Evolutionary conservation across 53 echinoderm and acorn worm species (phyloP).

Genomic region (Zoroaster sp.): DNA sequence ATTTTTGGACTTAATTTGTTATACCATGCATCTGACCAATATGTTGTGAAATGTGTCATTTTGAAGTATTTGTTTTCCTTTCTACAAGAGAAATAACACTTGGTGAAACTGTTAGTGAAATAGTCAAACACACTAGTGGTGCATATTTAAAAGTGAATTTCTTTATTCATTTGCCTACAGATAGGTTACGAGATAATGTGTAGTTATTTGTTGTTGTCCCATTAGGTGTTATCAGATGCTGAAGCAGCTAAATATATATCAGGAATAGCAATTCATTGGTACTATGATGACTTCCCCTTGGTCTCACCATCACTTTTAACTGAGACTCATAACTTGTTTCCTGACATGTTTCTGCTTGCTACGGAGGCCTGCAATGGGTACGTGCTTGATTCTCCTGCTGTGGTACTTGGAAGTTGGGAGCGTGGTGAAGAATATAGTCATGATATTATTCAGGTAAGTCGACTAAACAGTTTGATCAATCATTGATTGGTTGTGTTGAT

Average conservation of each 20-base stretch:
- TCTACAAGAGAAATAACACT: no score
- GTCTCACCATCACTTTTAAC: slow-evolving; percentile 39
- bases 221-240: slow-evolving; percentile 74
- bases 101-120: no score
- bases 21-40: no score
- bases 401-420: slow-evolving; percentile 84
- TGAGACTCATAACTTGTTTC: slow-evolving; percentile 73
- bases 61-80: no score
- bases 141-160: no score
- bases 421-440: slow-evolving; percentile 82
- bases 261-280: slow-evolving; percentile 91
- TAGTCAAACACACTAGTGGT: no score
- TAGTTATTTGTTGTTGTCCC: no score
- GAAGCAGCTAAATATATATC: slow-evolving; percentile 76
- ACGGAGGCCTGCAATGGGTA: slow-evolving; percentile 90
- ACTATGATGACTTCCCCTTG: slow-evolving; percentile 51
- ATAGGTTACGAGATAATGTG: background rate
- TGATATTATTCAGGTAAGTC: slow-evolving; percentile 77
- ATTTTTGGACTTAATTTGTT: no score
- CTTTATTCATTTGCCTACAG: no score
- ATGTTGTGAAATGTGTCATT: no score
- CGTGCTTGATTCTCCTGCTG: slow-evolving; percentile 52
- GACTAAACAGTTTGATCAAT: background rate
- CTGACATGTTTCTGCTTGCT: slow-evolving; percentile 76
- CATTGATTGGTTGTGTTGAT: no score